Evolutionary conservation across 2,797 vertebrate species (phyloP), one percentile per base, ranked within the genome.

Genomic region (Mycteria americana): DNA sequence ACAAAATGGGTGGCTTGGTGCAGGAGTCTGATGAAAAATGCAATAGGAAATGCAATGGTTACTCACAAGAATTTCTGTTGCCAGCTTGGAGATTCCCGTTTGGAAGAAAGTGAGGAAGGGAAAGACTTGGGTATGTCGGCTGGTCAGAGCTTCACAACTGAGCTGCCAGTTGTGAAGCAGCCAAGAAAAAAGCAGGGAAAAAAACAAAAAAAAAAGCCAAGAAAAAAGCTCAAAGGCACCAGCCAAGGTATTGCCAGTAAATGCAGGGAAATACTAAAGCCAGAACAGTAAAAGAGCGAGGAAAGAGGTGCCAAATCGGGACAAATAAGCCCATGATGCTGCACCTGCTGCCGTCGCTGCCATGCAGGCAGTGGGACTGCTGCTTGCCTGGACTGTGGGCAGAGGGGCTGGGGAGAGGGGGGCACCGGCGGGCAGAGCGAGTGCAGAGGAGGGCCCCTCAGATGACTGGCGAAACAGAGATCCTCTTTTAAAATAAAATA

Each of bases 341-440:
- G 69, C 78, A 89, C 75, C 68, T 94, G 88, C 79, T 85, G 59
- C 60, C 56, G 45, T 39, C 0, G 1, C 23, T 85, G 73, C 33
- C 33, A 15, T 23, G 18, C 48, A 68, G 30, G 27, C 79, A 65
- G 33, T 13, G 27, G 21, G 54, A 37, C 33, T 68, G 41, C 63
- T 72, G 64, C 30, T 78, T 2, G 0, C 41, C 41, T 33, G 45
- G 37, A 37, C 33, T 22, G 13, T 11, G 62, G 37, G 13, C 25
- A 60, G 57, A 63, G 57, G 11, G 18, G 27, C n/a, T 35, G 25
- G n/a, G 22, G n/a, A 89, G 35, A 83, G 37, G 4, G 12, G 25
- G 17, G 14, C 21, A 88, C 21, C 10, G 48, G 7, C 0, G 0
- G 33, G 60, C 27, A 56, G 35, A 41, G 56, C 0, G 0, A 41